Evolutionary conservation across 2,797 vertebrate genomes (phyloP), one percentile per base, ranked within the genome.

Genomic region (Centroberyx gerrardi): DNA sequence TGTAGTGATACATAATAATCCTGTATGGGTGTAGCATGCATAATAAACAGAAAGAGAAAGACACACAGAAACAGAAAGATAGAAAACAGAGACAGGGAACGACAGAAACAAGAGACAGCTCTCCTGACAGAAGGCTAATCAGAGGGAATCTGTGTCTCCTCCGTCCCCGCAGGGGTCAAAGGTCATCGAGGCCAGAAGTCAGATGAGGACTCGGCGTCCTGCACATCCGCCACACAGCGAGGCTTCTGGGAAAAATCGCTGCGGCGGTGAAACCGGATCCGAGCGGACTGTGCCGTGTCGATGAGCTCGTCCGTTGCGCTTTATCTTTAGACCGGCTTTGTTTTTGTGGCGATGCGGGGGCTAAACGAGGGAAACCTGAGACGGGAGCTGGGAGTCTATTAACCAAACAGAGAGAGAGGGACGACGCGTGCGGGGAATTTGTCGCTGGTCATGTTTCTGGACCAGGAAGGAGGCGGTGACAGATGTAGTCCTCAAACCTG

Each of bases 341-440:
- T 74, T 76, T 88, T 86, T 72, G 71, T 81, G 77, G 63, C 0
- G 46, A 78, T 62, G 70, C 62, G 22, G n/a, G 66, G 78, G 80
- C 82, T 65, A 66, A 74, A 65, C 0, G 59, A 70, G 14, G 56
- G 85, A 76, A 82, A 89, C 76, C 68, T 12, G 87, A 88, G 82
- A 86, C 65, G 66, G 74, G 76, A 14, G 13, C 44, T 0, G 62
- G n/a, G 15, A 83, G 85, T 85, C 86, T 78, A 72, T 87, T 80
- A 76, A 80, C 27, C 38, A 78, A 65, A 80, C 63, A 51, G 53
- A 66, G 68, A 72, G 4, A 6, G 9, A 8, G 60, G 66, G 49
- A 18, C 5, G 1, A 27, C 12, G 31, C 18, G 31, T 61, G 56
- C 48, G 29, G 14, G 65, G 54, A 46, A 51, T 61, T 18, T 76